Base-by-base conservation (phyloP, 2,797 vertebrate genomes). In the Gymnoscopelus braueri region DNA sequence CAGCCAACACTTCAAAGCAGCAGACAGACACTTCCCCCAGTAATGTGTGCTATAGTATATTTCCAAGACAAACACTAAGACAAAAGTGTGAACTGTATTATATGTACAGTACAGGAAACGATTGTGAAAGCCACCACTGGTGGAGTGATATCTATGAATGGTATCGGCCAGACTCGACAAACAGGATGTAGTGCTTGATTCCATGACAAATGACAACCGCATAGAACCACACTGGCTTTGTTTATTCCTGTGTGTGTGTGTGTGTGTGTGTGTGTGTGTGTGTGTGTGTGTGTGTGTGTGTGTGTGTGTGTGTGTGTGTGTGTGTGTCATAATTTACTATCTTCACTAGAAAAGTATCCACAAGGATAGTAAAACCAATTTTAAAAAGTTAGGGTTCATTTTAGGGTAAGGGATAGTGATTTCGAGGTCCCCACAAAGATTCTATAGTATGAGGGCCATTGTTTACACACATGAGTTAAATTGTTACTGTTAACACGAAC, bases 1-100 rank as follows among this genome's bases (percentile, higher is more conserved):
- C 32, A 56, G 65, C 35, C 63, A 66, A 58, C 29, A 61, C 66
- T 68, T 80, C 54, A 81, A 84, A 79, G 69, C 60, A 66, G 24
- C 52, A 60, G 14, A 64, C 52, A 58, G 14, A 64, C 65, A 54
- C 63, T 65, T 59, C 52, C 6, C 47, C 6, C 47, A 39, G n/a
- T 65, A 65, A 78, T 72, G 54, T 44, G 29, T 71, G 35, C 60
- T 56, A 51, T 65, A 32, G 2, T n/a, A 19, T 60, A 62, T 29
- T 67, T 76, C 68, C 63, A 75, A 60, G 58, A 70, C 54, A 67
- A 76, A 74, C 44, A 74, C 32, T 10, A 39, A 57, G 48, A 69
- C 59, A 32, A 50, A 44, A 47, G 58, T 61, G 60, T 19, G 6
- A 73, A 51, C 48, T 63, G 39, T 66, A 65, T 56, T 29, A 48